phyloP scores from a whole-genome alignment of 2,113 vertebrate genomes.

The Loxodonta africana region DNA sequence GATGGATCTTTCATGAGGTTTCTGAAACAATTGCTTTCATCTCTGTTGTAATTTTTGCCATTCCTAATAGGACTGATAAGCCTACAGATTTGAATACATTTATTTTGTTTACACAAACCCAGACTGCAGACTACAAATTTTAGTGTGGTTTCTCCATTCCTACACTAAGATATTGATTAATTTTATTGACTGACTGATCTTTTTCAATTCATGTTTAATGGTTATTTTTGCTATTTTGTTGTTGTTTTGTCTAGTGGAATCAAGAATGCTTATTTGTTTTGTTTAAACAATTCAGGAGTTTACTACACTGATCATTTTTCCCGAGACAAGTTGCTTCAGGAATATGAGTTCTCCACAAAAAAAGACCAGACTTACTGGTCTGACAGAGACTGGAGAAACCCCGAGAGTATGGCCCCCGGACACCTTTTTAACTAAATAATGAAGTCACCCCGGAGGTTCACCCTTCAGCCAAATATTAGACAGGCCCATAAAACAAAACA shows the following conservation, averaged over 20 bases:
- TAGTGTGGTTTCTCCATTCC: neutral
- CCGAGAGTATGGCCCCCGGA: too few species aligned
- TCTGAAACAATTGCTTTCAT: neutral
- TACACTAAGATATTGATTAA: neutral
- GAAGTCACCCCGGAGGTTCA: too few species aligned
- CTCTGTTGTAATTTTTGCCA: neutral
- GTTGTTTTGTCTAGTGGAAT: neutral
- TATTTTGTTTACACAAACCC: neutral
- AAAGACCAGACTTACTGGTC: too few species aligned
- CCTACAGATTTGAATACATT: neutral
- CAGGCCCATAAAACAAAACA: too few species aligned
- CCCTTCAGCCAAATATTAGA: too few species aligned
- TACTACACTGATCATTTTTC: neutral
- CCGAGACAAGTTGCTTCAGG: neutral
- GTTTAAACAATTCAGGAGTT: neutral
- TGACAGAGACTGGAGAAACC: too few species aligned
- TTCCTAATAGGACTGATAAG: neutral
- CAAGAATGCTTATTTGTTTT: neutral
- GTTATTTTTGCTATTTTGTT: neutral
- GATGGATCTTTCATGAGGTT: neutral
- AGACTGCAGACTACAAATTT: slow-evolving; percentile 22
- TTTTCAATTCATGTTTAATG: neutral
- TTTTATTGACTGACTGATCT: neutral
- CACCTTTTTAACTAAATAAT: too few species aligned
- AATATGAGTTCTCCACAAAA: neutral